Evolutionary conservation across 2,113 vertebrate species (phyloP), one percentile per base, ranked within the genome.

Genomic region (Thunnus maccoyii): DNA sequence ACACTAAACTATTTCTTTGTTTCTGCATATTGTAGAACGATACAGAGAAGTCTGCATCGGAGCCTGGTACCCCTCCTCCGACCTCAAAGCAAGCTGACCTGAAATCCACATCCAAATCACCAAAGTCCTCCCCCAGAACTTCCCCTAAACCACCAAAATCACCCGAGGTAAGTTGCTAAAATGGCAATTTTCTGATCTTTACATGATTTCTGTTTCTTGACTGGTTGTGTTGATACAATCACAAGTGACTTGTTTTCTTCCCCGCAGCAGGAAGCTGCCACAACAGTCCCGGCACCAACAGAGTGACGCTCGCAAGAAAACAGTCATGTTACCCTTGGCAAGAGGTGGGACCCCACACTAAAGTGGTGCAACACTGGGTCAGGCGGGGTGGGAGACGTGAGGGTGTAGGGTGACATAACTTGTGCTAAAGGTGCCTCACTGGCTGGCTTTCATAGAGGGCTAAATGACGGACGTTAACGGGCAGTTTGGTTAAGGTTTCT

Each of bases 41-140:
- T 30, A 67, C 76, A 17, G 94, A 96, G 20, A 95, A 94, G 77
- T 87, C 91, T 55, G 86, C 90, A 7, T 91, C 92, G 46, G 95
- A 95, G 4, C 77, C 92, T 6, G 87, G 80, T 0, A 91, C 94
- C 8, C 93, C 92, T 0, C 76, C 88, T 61, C 92, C 82, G 60
- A 72, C 74, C 10, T 78, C 92, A n/a, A 93, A 92, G 61, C 63
- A 82, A 46, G 41, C 70, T 13, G 92, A 94, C 2, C 18, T 67
- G 1, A 93, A 91, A 52, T 18, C 91, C 0, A 57, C 85, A 20
- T 76, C 88, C 1, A 92, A 90, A 78, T 83, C 91, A 0, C 93
- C 90, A 18, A 92, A 91, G 77, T 13, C 52, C 3, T 87, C 92
- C 1, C 90, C 88, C 0, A 92, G 85, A 86, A 44, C 72, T 0